These are phyloP conservation scores for Athene noctua DNA, from an alignment of 2,113 vertebrate species.

Conservation along the genomic window DNA sequence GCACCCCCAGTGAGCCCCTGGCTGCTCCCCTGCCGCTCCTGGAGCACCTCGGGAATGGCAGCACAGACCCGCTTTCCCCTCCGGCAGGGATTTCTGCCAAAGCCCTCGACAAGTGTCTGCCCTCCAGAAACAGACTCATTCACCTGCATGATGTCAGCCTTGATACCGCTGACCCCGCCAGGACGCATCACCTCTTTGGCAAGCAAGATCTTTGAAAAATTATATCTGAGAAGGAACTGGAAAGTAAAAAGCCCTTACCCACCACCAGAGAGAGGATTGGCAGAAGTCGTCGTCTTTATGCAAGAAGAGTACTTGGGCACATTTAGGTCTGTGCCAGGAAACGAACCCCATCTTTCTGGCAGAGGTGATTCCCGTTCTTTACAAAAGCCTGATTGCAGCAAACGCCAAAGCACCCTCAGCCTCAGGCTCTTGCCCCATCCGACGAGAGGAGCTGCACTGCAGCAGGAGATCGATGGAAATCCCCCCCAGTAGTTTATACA, in stretches of 20 bases:
- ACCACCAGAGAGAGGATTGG: neutral
- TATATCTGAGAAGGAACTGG: neutral
- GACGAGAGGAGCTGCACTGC: neutral
- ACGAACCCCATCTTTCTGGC: neutral
- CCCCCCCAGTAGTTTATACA: too few relatives aligned
- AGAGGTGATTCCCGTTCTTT: neutral
- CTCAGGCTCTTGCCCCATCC: fast-evolving
- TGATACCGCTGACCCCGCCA: neutral
- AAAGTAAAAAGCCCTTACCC: neutral
- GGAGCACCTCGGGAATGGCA: neutral
- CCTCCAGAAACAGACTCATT: neutral
- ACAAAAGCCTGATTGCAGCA: neutral
- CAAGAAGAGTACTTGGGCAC: neutral
- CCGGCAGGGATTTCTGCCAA: neutral
- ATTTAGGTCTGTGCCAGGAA: neutral
- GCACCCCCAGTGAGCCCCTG: neutral
- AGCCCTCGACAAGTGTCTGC: neutral
- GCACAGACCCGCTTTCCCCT: neutral
- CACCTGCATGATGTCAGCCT: neutral
- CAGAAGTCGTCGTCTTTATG: neutral
- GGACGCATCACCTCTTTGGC: neutral
- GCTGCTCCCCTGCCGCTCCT: neutral
- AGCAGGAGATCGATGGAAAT: neutral
- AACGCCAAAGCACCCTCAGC: neutral
- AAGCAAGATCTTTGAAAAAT: neutral